These are phyloP conservation scores for Poecile montanus DNA, from an alignment of 2,797 vertebrate genomes.

Conservation along the genomic window DNA sequence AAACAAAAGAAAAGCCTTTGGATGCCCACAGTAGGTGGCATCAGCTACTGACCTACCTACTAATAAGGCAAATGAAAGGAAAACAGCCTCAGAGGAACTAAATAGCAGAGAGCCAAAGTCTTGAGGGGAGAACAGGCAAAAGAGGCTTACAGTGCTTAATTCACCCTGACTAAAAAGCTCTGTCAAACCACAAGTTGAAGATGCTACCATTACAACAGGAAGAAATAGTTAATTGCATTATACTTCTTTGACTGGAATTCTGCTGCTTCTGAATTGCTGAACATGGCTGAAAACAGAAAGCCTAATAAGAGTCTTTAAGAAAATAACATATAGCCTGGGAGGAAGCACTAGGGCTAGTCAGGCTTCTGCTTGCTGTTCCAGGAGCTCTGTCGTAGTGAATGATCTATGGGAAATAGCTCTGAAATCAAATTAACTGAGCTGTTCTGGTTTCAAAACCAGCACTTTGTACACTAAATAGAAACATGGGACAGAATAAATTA, in stretches of 20 bases:
- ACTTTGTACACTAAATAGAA: not conserved
- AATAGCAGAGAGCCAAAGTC: constrained; percentile 57
- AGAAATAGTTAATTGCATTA: constrained; percentile 36
- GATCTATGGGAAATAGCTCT: not conserved
- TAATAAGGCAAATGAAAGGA: constrained; percentile 76
- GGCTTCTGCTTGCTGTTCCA: not conserved
- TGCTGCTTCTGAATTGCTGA: constrained; percentile 20
- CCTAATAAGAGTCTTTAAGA: not conserved
- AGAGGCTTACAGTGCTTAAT: constrained; percentile 43
- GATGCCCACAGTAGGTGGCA: constrained; percentile 75
- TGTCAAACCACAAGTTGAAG: constrained; percentile 49
- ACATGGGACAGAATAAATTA: not conserved
- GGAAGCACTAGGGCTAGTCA: not conserved
- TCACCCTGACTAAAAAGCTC: constrained; percentile 58
- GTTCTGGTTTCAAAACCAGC: not conserved
- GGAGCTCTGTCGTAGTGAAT: not conserved
- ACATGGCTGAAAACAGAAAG: constrained; percentile 17
- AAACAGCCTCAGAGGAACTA: constrained; percentile 71
- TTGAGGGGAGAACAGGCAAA: constrained; percentile 44
- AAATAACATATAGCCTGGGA: not conserved
- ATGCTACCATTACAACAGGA: constrained; percentile 44
- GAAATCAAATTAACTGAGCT: constrained; percentile 12
- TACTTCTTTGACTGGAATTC: constrained; percentile 14
- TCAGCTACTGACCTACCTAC: constrained; percentile 72
- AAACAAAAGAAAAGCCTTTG: constrained; percentile 70